phyloP scores from a whole-genome alignment of 2,797 vertebrate species.

The Borostomias antarcticus region DNA sequence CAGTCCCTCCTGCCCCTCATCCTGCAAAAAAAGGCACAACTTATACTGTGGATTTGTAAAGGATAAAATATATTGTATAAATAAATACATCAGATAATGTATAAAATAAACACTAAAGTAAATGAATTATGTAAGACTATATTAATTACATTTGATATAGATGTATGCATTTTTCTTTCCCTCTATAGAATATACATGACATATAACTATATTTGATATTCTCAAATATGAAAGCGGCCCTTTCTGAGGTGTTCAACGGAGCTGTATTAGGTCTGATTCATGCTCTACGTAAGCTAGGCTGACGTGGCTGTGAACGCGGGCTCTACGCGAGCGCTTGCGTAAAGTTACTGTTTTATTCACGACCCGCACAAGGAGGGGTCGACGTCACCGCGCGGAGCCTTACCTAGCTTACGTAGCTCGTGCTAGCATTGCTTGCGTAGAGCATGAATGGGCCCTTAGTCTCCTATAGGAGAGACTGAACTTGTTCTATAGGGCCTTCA shows the following conservation, averaged over 20 bases:
- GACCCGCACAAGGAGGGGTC: too few relatives aligned
- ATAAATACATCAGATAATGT: slow-evolving; percentile 63
- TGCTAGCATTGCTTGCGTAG: too few relatives aligned
- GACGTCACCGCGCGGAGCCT: too few relatives aligned
- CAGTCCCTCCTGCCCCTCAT: slow-evolving; percentile 38
- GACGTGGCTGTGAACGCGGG: too few relatives aligned
- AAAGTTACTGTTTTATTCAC: too few relatives aligned
- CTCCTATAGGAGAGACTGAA: slow-evolving; percentile 14
- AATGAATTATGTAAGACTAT: slow-evolving; percentile 67
- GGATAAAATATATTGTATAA: slow-evolving; percentile 41
- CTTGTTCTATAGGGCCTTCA: background rate
- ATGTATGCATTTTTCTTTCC: slow-evolving; percentile 66
- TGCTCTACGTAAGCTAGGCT: too few relatives aligned
- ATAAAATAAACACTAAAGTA: slow-evolving; percentile 59
- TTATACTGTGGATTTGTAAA: slow-evolving; percentile 75
- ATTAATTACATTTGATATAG: slow-evolving; percentile 65
- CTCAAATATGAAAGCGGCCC: slow-evolving; percentile 66
- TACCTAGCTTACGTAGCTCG: too few relatives aligned
- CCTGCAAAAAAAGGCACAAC: slow-evolving; percentile 70
- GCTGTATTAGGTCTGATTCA: slow-evolving; percentile 18
- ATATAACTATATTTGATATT: slow-evolving; percentile 75
- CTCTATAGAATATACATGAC: slow-evolving; percentile 66
- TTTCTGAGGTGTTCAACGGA: slow-evolving; percentile 63
- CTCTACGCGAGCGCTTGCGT: too few relatives aligned
- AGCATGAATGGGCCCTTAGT: too few relatives aligned